Percentiles rank a stretch among this genome's conserved stretches.
Evolutionary conservation across 2,113 vertebrate genomes (phyloP).

Genomic region (Eretmochelys imbricata): DNA sequence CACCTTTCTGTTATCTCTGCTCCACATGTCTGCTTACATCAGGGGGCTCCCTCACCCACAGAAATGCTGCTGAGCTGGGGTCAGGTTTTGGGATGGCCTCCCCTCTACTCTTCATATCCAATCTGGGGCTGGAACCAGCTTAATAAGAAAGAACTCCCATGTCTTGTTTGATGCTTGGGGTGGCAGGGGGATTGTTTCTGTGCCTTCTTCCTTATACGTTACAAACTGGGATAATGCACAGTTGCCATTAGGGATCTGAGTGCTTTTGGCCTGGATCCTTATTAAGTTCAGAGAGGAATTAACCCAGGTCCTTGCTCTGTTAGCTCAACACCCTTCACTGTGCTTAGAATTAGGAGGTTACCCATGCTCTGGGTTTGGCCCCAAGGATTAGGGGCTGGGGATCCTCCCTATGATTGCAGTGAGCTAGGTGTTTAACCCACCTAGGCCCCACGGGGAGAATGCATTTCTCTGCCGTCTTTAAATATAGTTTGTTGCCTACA

Average conservation of each 20-base stretch:
- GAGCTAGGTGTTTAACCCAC: neutral
- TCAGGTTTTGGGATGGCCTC: fast-evolving
- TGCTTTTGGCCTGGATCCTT: neutral
- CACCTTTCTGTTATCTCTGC: neutral
- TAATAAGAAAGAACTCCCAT: neutral
- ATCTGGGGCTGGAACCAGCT: neutral
- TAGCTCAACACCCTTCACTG: neutral
- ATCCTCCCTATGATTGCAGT: neutral
- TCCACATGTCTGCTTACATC: fast-evolving
- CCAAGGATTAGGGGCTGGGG: neutral
- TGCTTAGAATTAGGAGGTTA: neutral
- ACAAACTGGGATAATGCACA: neutral
- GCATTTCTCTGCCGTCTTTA: neutral
- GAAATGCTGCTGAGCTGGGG: neutral
- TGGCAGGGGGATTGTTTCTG: neutral
- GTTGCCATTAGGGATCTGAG: neutral
- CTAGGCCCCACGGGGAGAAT: neutral
- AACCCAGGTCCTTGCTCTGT: neutral
- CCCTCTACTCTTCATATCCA: fast-evolving
- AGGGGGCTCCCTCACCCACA: fast-evolving
- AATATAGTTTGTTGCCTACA: neutral
- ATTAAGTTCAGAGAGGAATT: neutral
- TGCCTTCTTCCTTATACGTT: neutral
- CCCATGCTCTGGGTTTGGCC: neutral
- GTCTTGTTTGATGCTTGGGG: neutral